Evolutionary conservation across 2,113 vertebrate genomes (phyloP), one percentile per base, ranked within the genome.

Genomic region (Cathartes aura): DNA sequence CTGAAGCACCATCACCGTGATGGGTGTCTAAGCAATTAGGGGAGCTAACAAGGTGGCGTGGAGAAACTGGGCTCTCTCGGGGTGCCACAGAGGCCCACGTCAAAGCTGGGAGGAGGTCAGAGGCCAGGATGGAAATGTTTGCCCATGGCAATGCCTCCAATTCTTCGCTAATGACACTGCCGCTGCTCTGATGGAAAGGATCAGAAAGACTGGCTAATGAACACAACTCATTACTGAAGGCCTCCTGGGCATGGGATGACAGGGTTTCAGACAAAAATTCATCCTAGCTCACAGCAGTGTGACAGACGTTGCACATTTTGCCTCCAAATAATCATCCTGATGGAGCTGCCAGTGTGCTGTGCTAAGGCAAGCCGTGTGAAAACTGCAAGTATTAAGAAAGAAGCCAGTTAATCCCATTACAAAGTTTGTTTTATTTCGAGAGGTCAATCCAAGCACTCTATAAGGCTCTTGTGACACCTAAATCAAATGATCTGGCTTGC

Each of bases 191-290:
- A 86, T 32, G 82, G 91, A 81, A 87, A 90, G 93, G 93, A 96
- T 97, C 96, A 97, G 90, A 97, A 93, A 89, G 97, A 97, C 95
- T 97, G 89, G 71, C 94, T 97, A 97, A 97, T 95, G 96, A 97
- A 94, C 92, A 96, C 75, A 74, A 82, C 96, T 97, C 94, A 78
- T 97, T 97, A 97, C 48, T 14, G 68, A 45, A 40, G 90, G 88
- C 85, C 96, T 95, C 94, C 91, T 87, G 90, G 95, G 97, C 95
- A 96, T 0, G 6, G 90, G 12, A 89, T 91, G 95, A 90, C 94
- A 94, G 63, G 27, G 87, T 52, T 92, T 43, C 90, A 93, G 91
- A 96, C 64, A 90, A 92, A 94, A 95, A 81, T 4, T 59, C 92
- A 94, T 53, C 92, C 89, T 81, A 86, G 89, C 90, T 97, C 68